These are phyloP conservation scores for Malacoraja senta DNA, from an alignment of 2,797 vertebrate species.

Conservation along the genomic window DNA sequence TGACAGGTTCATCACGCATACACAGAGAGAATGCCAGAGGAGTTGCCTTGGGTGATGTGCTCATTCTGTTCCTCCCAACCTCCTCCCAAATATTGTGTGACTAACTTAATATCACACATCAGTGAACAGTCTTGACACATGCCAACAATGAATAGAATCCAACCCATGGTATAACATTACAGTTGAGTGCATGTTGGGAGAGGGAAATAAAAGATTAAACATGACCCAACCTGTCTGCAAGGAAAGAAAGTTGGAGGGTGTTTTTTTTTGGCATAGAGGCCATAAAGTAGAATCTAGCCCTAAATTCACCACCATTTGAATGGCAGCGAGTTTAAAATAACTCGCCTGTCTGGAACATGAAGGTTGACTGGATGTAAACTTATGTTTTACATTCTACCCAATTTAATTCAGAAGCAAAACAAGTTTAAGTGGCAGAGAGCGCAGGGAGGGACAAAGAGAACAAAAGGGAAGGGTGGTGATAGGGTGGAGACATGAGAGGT, in stretches of 20 bases:
- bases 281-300: not conserved
- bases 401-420: not conserved
- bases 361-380: no score
- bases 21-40: not conserved
- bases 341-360: not conserved
- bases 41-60: not conserved
- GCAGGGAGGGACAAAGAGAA: no score
- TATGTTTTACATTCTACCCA: not conserved
- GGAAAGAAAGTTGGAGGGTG: not conserved
- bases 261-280: not conserved
- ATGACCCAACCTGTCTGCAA: not conserved
- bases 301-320: no score
- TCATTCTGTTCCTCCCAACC: not conserved
- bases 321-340: not conserved
- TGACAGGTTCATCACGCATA: not conserved
- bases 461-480: no score
- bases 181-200: not conserved
- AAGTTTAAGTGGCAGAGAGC: no score
- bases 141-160: conserved; percentile 20
- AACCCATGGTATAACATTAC: conserved; percentile 3
- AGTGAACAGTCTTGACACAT: not conserved
- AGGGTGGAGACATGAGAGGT: no score
- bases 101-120: not conserved
- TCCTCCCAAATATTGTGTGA: conserved; percentile 15
- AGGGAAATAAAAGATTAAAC: not conserved